These are phyloP conservation scores for Platygyra sinensis DNA, from an alignment of 64 coral and sea anemone genomes.

Conservation along the genomic window DNA sequence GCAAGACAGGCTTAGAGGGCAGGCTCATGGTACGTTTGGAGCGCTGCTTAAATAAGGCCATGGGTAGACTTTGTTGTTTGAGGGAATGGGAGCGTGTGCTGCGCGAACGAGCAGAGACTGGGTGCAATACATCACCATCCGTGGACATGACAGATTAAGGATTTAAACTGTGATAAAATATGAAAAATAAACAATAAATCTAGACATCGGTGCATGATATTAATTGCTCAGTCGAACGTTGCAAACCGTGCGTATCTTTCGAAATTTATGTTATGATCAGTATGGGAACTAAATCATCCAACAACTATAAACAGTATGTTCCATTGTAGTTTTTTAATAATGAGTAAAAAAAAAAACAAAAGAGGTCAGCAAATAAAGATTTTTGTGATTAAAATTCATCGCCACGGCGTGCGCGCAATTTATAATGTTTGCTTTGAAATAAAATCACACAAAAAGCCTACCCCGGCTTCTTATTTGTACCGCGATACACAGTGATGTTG, in stretches of 20 bases:
- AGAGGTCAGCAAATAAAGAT: background rate
- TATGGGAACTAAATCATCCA: too few species aligned
- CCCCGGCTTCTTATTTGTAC: background rate
- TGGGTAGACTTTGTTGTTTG: conserved; percentile 25
- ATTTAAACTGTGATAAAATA: background rate
- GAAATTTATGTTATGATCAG: too few species aligned
- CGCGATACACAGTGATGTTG: background rate
- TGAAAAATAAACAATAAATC: background rate
- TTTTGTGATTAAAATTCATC: background rate
- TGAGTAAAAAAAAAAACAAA: background rate
- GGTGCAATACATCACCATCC: background rate
- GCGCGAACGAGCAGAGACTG: background rate
- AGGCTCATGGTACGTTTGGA: conserved; percentile 47
- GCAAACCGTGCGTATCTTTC: too few species aligned
- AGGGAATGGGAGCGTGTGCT: conserved; percentile 35
- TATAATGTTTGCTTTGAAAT: background rate
- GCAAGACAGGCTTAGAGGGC: conserved; percentile 28
- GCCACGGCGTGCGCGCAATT: background rate
- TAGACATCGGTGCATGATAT: background rate
- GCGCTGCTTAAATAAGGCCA: conserved; percentile 19
- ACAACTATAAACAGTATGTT: too few species aligned
- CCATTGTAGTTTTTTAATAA: too few species aligned
- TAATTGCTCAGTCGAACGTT: background rate
- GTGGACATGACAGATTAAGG: background rate
- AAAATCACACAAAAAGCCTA: background rate